Percentiles rank a stretch among this genome's conserved stretches.
Conservation (phyloP, 1,140 invertebrate species). For the Orchesella cincta region DNA sequence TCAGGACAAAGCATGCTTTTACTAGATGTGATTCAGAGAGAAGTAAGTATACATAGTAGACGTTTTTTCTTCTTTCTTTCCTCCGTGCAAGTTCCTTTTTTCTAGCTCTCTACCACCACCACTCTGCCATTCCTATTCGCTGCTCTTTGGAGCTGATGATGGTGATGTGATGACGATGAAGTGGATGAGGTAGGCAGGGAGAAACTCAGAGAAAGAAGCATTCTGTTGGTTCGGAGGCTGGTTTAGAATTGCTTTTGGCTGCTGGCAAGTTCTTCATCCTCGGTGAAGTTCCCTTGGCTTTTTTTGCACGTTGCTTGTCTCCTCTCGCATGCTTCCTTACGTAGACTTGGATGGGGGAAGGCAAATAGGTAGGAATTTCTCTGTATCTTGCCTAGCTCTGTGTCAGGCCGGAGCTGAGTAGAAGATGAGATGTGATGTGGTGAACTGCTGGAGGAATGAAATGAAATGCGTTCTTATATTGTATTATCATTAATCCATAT, state of each 20-base stretch:
- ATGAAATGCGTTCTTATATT: constrained; percentile 9
- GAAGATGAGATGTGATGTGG: not conserved
- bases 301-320: not conserved
- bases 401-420: not conserved
- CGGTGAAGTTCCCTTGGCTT: not conserved
- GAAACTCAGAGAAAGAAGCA: not conserved
- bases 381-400: too few species aligned
- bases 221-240: not conserved
- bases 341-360: not conserved
- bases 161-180: not conserved
- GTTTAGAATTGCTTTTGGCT: not conserved
- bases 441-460: not conserved
- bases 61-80: not conserved
- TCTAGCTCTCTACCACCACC: not conserved
- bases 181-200: not conserved
- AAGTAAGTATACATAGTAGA: not conserved
- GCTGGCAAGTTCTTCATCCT: not conserved
- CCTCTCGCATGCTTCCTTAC: not conserved
- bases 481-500: not conserved
- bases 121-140: too few species aligned
- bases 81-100: not conserved
- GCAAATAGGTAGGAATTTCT: not conserved
- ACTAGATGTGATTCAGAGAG: constrained; percentile 12
- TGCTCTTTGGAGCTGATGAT: not conserved
- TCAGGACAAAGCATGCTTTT: constrained; percentile 13